phyloP scores from a whole-genome alignment of 2,888 invertebrate genomes.

The Lamellibrachia columna region DNA sequence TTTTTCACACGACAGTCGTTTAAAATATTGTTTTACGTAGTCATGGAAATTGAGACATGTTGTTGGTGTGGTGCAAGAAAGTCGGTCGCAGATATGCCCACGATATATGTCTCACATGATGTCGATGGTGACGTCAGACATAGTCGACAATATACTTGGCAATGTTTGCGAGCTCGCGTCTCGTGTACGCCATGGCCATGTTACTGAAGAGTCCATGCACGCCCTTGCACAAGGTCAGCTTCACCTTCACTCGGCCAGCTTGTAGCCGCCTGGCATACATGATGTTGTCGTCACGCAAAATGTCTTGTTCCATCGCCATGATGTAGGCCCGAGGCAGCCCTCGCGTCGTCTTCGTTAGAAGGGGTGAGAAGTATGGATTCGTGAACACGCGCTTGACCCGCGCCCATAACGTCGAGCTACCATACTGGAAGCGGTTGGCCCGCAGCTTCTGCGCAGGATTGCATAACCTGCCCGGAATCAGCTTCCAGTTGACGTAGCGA shows the following conservation, averaged over 20 bases:
- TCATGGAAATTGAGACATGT: not conserved
- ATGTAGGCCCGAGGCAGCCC: slow-evolving; percentile 25
- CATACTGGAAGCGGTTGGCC: slow-evolving; percentile 38
- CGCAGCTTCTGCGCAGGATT: not conserved
- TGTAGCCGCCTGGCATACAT: not conserved
- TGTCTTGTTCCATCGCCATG: slow-evolving; percentile 23
- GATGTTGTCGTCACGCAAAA: slow-evolving; percentile 24
- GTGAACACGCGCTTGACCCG: slow-evolving; percentile 13
- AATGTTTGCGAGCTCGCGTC: not conserved
- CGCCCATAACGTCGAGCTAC: not conserved
- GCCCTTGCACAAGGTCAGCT: not conserved
- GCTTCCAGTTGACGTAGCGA: not conserved
- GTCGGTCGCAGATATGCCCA: not conserved
- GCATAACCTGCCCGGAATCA: not conserved
- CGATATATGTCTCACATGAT: not conserved
- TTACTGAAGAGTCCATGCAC: not conserved
- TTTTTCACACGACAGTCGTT: not conserved
- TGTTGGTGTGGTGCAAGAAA: not conserved
- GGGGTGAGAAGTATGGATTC: slow-evolving; percentile 25
- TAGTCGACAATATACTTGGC: not conserved
- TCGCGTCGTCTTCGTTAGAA: slow-evolving; percentile 17
- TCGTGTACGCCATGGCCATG: not conserved
- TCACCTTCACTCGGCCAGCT: slow-evolving; percentile 17
- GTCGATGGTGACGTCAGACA: not conserved
- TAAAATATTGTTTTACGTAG: not conserved